A percentile compares a stretch with the other conserved stretches of the same genome.
These are phyloP conservation scores for Rostratula benghalensis DNA, from an alignment of 2,113 vertebrate species.

Conservation along the genomic window DNA sequence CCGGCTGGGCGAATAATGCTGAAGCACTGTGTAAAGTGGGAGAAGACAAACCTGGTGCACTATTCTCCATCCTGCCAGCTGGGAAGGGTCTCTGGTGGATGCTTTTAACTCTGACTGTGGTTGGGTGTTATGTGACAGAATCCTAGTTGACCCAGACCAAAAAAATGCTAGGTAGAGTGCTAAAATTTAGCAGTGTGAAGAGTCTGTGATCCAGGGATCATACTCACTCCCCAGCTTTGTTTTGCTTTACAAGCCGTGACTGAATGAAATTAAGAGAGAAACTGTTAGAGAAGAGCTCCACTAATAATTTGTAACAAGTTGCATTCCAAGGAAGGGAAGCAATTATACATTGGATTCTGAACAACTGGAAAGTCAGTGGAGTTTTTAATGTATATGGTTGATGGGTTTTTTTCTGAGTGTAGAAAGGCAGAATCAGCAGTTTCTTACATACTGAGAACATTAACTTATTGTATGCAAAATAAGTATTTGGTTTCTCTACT, in stretches of 20 bases:
- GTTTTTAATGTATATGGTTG: not conserved
- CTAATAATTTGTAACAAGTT: not conserved
- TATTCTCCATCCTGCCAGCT: not conserved
- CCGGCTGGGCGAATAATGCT: not conserved
- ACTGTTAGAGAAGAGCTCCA: not conserved
- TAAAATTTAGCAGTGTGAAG: not conserved
- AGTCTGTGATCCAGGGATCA: not conserved
- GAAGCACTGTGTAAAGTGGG: not conserved
- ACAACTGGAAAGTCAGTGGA: not conserved
- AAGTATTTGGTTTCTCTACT: not conserved
- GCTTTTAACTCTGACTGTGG: not conserved
- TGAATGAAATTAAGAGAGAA: not conserved
- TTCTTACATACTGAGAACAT: not conserved
- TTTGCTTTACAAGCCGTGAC: not conserved
- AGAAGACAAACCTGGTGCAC: not conserved
- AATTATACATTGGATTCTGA: not conserved
- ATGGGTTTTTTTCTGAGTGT: not conserved
- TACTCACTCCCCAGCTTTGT: not conserved
- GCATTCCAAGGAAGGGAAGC: not conserved
- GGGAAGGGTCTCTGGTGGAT: no score
- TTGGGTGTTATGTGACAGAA: not conserved
- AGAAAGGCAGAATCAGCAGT: not conserved
- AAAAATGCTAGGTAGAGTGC: not conserved
- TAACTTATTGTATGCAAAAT: not conserved
- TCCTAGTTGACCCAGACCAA: not conserved